A percentile compares a stretch with the other conserved stretches of the same genome.
These are phyloP conservation scores for Columba guinea DNA, from an alignment of 2,797 vertebrate species.

Conservation along the genomic window DNA sequence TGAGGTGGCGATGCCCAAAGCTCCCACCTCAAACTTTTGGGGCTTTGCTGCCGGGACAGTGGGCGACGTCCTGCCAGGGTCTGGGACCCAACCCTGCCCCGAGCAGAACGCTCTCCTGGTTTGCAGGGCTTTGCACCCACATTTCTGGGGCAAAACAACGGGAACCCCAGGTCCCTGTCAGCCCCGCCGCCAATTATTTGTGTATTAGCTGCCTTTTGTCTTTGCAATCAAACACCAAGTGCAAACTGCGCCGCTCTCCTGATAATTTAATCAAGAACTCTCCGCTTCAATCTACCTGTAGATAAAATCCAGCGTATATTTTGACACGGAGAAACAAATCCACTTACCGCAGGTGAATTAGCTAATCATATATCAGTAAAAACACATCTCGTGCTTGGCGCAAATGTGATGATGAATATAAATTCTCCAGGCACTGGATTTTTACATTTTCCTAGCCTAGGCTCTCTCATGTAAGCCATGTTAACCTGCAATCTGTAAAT, in stretches of 20 bases:
- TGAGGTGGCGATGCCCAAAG: constrained; percentile 79
- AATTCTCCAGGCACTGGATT: neutral
- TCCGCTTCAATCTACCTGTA: constrained; percentile 42
- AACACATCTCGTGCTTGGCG: neutral
- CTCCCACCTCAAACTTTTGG: constrained; percentile 81
- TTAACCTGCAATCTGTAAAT: constrained; percentile 35
- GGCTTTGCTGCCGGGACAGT: constrained; percentile 53
- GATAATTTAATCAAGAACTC: constrained; percentile 40
- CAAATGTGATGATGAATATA: constrained; percentile 38
- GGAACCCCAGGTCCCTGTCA: fast-evolving
- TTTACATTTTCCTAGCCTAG: neutral
- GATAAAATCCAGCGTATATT: constrained; percentile 13
- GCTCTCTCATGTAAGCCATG: constrained; percentile 49
- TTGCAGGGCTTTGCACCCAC: no score
- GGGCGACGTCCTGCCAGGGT: neutral
- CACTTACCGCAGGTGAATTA: constrained; percentile 54
- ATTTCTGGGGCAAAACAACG: fast-evolving
- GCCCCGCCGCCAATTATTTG: neutral
- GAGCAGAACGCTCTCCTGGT: no score
- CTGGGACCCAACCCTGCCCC: no score
- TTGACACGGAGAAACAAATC: constrained; percentile 20
- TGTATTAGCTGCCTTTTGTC: neutral
- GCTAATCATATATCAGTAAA: constrained; percentile 42
- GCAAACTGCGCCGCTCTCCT: neutral
- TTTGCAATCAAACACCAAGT: neutral